phyloP scores from a whole-genome alignment of 2,113 vertebrate genomes.

The Motacilla alba region DNA sequence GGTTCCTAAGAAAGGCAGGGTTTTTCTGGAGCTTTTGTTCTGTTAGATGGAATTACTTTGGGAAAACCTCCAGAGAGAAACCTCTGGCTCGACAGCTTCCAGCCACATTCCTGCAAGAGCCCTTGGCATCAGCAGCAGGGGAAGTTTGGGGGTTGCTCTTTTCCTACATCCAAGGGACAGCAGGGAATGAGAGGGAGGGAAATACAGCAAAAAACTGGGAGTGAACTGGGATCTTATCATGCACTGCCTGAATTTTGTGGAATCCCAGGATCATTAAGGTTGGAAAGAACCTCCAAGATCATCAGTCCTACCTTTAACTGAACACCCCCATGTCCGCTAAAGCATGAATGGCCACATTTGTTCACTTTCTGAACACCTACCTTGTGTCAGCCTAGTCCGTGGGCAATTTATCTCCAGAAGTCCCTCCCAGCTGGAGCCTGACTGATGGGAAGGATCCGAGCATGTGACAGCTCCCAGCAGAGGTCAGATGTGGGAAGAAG shows the following conservation, averaged over 20 bases:
- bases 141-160: background rate
- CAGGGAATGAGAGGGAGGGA: background rate
- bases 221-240: too few relatives aligned
- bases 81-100: background rate
- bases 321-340: too few relatives aligned
- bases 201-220: background rate
- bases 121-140: background rate
- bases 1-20: background rate
- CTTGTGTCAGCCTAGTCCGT: background rate
- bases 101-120: background rate
- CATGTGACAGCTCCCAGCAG: background rate
- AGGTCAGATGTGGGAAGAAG: background rate
- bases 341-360: background rate
- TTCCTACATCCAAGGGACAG: background rate
- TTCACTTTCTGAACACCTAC: background rate
- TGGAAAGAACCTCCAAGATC: background rate
- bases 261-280: too few relatives aligned
- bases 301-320: background rate
- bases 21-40: slow-evolving; percentile 28
- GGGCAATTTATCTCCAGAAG: background rate
- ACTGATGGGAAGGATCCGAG: background rate
- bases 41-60: slow-evolving; percentile 2
- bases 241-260: too few relatives aligned
- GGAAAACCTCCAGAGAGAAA: slow-evolving; percentile 15
- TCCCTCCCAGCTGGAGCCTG: background rate